phyloP scores from a whole-genome alignment of 1,140 invertebrate species.

The Elysia chlorotica region DNA sequence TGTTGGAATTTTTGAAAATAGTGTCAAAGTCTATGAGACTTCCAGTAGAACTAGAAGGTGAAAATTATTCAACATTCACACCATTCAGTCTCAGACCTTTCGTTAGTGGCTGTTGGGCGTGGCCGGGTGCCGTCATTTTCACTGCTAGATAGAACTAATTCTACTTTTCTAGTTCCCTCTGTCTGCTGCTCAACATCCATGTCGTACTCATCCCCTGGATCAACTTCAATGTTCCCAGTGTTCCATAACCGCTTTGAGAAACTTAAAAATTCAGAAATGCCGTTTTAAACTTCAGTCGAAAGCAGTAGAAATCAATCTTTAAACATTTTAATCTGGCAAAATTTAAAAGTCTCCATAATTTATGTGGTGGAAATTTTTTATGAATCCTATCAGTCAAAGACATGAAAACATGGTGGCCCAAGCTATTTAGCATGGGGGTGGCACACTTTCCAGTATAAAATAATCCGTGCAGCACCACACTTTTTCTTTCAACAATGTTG shows the following conservation, averaged over 20 bases:
- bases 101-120: background rate
- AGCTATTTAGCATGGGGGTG: background rate
- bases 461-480: slow-evolving; percentile 40
- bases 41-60: background rate
- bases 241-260: too few species aligned
- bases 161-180: too few species aligned
- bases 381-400: background rate
- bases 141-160: too few species aligned
- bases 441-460: slow-evolving; percentile 10
- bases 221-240: too few species aligned
- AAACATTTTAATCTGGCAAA: too few species aligned
- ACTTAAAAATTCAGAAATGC: too few species aligned
- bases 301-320: too few species aligned
- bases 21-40: background rate
- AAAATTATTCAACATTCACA: background rate
- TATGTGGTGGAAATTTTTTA: background rate
- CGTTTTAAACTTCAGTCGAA: too few species aligned
- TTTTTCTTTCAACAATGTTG: slow-evolving; percentile 63
- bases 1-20: too few species aligned
- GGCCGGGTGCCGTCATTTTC: too few species aligned
- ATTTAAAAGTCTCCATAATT: slow-evolving; percentile 19
- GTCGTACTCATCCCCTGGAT: too few species aligned
- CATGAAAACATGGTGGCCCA: slow-evolving; percentile 3
- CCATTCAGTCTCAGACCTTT: background rate
- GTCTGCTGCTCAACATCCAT: too few species aligned